phyloP scores from a whole-genome alignment of 2,797 vertebrate genomes.

The Monodelphis domestica region DNA sequence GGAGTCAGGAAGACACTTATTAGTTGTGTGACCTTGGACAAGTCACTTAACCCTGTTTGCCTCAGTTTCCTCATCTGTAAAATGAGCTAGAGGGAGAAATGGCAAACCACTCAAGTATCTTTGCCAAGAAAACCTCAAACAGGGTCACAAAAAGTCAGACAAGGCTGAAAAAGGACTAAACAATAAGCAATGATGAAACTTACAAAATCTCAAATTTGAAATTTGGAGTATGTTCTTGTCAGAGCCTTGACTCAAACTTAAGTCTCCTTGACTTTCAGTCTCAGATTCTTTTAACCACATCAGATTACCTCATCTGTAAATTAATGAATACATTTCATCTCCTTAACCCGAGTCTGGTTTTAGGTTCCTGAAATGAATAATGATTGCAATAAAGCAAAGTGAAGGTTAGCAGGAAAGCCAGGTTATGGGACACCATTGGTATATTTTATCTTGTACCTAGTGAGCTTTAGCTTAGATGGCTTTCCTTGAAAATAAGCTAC shows the following conservation, averaged over 20 bases:
- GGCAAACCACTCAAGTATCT: not conserved
- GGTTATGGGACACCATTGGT: not conserved
- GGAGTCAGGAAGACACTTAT: not conserved
- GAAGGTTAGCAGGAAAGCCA: not conserved
- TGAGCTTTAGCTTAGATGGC: not conserved
- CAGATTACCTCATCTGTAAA: not conserved
- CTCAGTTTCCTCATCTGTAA: not conserved
- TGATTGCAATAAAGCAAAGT: not conserved
- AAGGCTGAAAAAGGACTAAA: not conserved
- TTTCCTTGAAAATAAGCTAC: not conserved
- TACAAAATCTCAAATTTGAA: not conserved
- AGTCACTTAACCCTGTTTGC: not conserved
- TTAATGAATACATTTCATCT: not conserved
- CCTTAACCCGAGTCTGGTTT: not conserved
- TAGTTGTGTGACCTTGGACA: not conserved
- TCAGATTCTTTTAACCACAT: not conserved
- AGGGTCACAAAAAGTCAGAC: not conserved
- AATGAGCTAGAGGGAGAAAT: not conserved
- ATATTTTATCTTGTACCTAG: not conserved
- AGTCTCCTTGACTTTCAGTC: not conserved
- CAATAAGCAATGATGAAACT: not conserved
- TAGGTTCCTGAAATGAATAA: not conserved
- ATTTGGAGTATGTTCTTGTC: not conserved
- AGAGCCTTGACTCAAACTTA: not conserved
- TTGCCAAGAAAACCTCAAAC: not conserved